Percentiles rank a stretch among this genome's conserved stretches.
These are phyloP conservation scores for Burhinus bistriatus DNA, from an alignment of 2,113 vertebrate species.

Conservation along the genomic window DNA sequence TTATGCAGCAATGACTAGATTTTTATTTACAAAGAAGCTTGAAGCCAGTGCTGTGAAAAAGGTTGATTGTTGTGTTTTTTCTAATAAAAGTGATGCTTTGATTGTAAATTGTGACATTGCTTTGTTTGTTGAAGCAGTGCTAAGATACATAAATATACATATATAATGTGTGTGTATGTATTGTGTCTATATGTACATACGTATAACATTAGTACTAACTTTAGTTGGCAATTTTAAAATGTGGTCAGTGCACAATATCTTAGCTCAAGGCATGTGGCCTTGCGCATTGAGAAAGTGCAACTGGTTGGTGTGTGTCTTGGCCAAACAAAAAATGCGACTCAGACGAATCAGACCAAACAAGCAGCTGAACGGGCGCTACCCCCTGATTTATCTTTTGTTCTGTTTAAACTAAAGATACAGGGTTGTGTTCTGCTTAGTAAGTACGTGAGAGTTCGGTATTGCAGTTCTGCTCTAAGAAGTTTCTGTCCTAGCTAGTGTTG, in stretches of 20 bases:
- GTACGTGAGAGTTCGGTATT: background rate
- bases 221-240: background rate
- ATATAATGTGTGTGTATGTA: background rate
- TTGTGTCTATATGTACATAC: background rate
- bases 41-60: background rate
- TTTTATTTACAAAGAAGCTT: background rate
- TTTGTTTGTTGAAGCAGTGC: background rate
- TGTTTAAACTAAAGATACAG: background rate
- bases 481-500: background rate
- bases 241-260: background rate
- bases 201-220: background rate
- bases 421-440: background rate
- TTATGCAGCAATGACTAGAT: background rate
- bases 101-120: background rate
- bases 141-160: background rate
- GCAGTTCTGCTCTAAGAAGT: background rate
- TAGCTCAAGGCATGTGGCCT: background rate
- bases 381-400: background rate
- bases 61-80: background rate
- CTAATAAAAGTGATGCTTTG: background rate
- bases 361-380: background rate
- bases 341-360: background rate
- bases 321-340: background rate
- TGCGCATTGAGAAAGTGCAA: background rate
- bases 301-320: background rate